Percentiles rank a stretch among this genome's conserved stretches.
phyloP scores from a whole-genome alignment of 2,113 vertebrate species.

The Rhinolophus sinicus region DNA sequence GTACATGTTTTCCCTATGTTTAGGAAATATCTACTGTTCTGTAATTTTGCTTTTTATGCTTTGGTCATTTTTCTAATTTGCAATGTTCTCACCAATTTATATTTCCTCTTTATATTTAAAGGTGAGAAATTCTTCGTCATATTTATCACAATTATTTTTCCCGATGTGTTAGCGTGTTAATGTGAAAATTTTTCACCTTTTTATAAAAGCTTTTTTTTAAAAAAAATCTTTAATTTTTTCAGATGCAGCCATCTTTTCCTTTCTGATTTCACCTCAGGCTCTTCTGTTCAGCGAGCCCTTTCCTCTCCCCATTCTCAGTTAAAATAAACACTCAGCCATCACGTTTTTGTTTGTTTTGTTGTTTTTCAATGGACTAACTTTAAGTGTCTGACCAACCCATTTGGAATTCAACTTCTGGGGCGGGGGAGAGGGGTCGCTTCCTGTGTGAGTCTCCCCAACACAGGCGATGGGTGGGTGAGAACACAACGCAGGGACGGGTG shows the following conservation, averaged over 20 bases:
- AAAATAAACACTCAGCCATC: not conserved
- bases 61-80: not conserved
- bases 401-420: not conserved
- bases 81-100: not conserved
- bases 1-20: rapidly evolving
- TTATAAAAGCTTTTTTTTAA: not conserved
- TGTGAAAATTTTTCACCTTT: not conserved
- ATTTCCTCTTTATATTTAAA: not conserved
- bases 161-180: not conserved
- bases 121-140: not conserved
- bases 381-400: not conserved
- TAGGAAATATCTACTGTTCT: rapidly evolving
- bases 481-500: rapidly evolving
- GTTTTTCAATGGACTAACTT: not conserved
- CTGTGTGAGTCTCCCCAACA: not conserved
- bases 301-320: not conserved
- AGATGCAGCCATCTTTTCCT: not conserved
- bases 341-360: not conserved
- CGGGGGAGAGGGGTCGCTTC: rapidly evolving
- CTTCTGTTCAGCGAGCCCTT: not conserved
- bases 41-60: no score
- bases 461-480: not conserved
- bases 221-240: not conserved
- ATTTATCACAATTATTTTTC: not conserved
- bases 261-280: not conserved